Evolutionary conservation across 2,797 vertebrate species (phyloP).

Genomic region (Mus caroli): DNA sequence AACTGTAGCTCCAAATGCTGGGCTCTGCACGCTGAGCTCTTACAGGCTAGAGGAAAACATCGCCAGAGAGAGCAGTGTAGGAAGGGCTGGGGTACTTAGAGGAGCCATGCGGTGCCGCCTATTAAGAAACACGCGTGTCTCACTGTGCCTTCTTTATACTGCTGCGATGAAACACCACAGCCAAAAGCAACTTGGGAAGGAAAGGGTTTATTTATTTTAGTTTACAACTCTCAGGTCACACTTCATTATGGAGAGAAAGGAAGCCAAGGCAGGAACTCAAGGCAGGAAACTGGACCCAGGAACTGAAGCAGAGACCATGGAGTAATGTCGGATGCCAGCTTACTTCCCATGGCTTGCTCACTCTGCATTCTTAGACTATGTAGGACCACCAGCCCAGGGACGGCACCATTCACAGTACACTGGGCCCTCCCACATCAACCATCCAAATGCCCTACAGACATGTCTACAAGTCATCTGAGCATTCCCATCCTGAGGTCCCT

Average conservation of each 20-base stretch:
- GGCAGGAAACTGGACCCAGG: not conserved
- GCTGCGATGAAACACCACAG: not conserved
- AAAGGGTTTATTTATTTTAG: not conserved
- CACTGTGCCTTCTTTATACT: not conserved
- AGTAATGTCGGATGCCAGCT: not conserved
- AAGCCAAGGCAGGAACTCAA: not conserved
- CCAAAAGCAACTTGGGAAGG: not conserved
- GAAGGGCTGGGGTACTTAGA: not conserved
- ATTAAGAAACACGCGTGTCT: not conserved
- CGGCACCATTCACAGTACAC: not conserved
- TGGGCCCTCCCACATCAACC: not conserved
- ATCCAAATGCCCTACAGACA: not conserved
- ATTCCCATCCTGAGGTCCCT: not conserved
- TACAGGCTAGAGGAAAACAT: not conserved
- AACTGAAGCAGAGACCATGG: not conserved
- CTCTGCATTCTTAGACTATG: not conserved
- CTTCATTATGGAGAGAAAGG: not conserved
- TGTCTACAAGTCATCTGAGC: not conserved
- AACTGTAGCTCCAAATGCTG: not conserved
- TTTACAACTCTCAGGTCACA: not conserved
- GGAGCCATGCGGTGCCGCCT: not conserved
- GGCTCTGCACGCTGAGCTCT: not conserved
- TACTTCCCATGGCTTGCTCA: not conserved
- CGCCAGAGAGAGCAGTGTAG: not conserved
- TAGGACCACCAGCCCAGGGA: not conserved